Evolutionary conservation across 1,140 invertebrate species (phyloP), one percentile per base, ranked within the genome.

Genomic region (Delia radicum): DNA sequence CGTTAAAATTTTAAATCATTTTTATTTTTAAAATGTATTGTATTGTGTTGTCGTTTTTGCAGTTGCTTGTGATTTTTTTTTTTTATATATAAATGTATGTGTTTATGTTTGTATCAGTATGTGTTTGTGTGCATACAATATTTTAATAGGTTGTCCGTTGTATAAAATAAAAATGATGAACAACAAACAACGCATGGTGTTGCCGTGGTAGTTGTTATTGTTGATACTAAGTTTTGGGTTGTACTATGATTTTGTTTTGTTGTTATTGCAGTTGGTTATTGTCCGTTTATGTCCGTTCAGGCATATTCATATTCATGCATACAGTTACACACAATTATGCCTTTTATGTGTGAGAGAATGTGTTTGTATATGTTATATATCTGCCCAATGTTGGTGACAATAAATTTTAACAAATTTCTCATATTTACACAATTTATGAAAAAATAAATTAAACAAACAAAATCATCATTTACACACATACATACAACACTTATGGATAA

Each of bases 251-350:
- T 46, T 13, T 5, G 6, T 8, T 8, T 55, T 21, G 18, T 55
- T 55, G 46, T 55, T 55, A n/a, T n/a, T n/a, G n/a, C n/a, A n/a
- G 46, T 24, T 55, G 42, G 7, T 42, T 21, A n/a, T 55, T 55
- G 48, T 37, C 48, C n/a, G 0, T 55, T 55, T 55, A 55, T 55
- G 48, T 18, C 24, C n/a, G 8, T 55, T 55, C 48, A 55, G 48
- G 48, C 48, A 55, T 55, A n/a, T 55, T 55, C 48, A 55, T 55
- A 55, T 55, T 55, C n/a, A 55, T 55, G 48, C 48, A 21, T 55
- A 55, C 18, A 55, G n/a, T 21, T 24, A 55, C 46, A 55, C n/a
- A 55, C 48, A 55, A 18, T 8, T 21, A 21, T 10, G n/a, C 21
- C 24, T 55, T 55, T 15, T 21, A n/a, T 55, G 33, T 37, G 8